Percentiles rank a stretch among this genome's conserved stretches.
phyloP scores from a whole-genome alignment of 2,113 vertebrate genomes.

The Malurus elegans region DNA sequence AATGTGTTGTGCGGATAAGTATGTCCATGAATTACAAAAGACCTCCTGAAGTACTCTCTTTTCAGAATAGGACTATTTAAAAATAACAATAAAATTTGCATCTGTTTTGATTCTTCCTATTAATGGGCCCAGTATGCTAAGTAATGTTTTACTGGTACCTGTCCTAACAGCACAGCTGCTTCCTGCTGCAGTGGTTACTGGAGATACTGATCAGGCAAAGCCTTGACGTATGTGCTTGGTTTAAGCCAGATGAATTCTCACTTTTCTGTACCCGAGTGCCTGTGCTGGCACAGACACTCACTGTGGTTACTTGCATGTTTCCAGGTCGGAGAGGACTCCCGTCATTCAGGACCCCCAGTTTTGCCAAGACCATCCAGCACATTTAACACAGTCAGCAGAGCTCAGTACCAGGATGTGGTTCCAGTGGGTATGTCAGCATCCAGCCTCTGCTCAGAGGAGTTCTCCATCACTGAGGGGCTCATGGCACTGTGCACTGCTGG shows the following conservation, averaged over 20 bases:
- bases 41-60: background rate
- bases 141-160: background rate
- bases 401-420: constrained; percentile 92
- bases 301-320: background rate
- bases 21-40: background rate
- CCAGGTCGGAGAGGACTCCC: constrained; percentile 94
- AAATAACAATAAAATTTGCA: background rate
- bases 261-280: fast-evolving
- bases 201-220: background rate
- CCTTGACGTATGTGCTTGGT: fast-evolving
- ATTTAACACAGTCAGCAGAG: constrained; percentile 89
- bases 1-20: background rate
- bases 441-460: background rate
- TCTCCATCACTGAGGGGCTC: background rate
- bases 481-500: background rate
- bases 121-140: background rate
- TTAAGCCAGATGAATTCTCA: background rate
- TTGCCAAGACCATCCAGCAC: constrained; percentile 91
- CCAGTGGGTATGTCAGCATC: constrained; percentile 86
- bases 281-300: background rate
- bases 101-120: background rate
- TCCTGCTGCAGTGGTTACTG: background rate
- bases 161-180: background rate
- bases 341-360: constrained; percentile 84
- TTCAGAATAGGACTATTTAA: background rate